These are phyloP conservation scores for Trinectes maculatus DNA, from an alignment of 2,113 vertebrate species.

Conservation along the genomic window DNA sequence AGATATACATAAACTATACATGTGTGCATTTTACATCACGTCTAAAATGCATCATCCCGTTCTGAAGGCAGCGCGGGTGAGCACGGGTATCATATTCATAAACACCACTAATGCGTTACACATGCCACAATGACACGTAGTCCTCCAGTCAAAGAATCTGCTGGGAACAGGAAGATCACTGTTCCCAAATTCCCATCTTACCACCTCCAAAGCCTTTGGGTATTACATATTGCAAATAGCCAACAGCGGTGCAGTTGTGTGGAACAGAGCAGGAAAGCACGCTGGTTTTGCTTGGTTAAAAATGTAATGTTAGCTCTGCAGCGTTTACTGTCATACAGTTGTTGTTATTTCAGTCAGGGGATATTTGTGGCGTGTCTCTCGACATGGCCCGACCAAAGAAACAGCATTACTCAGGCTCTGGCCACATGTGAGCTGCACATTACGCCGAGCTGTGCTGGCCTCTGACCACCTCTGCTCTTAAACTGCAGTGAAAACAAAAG, in stretches of 20 bases:
- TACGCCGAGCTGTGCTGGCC: constrained; percentile 46
- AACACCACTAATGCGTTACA: constrained; percentile 68
- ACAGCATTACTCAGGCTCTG: constrained; percentile 63
- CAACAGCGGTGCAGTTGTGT: constrained; percentile 64
- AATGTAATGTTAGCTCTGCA: constrained; percentile 67
- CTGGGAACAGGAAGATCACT: constrained; percentile 68
- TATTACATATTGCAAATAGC: constrained; percentile 78
- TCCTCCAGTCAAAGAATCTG: constrained; percentile 67
- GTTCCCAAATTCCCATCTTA: constrained; percentile 59
- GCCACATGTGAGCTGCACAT: constrained; percentile 75
- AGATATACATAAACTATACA: constrained; percentile 15
- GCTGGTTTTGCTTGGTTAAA: constrained; percentile 68
- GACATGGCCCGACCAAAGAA: constrained; percentile 60
- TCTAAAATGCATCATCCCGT: constrained; percentile 19
- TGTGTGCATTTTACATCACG: constrained; percentile 36
- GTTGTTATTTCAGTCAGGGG: constrained; percentile 78
- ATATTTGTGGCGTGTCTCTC: constrained; percentile 66
- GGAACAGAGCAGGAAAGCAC: constrained; percentile 54
- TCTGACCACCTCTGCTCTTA: constrained; percentile 66
- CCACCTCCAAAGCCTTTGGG: constrained; percentile 71
- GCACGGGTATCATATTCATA: constrained; percentile 44
- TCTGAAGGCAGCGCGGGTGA: constrained; percentile 42
- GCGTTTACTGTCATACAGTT: constrained; percentile 73
- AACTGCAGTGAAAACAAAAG: constrained; percentile 70
- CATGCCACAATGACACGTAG: constrained; percentile 58